Conservation (phyloP, 2,888 invertebrate species). For the Halictus quadricinctus region DNA sequence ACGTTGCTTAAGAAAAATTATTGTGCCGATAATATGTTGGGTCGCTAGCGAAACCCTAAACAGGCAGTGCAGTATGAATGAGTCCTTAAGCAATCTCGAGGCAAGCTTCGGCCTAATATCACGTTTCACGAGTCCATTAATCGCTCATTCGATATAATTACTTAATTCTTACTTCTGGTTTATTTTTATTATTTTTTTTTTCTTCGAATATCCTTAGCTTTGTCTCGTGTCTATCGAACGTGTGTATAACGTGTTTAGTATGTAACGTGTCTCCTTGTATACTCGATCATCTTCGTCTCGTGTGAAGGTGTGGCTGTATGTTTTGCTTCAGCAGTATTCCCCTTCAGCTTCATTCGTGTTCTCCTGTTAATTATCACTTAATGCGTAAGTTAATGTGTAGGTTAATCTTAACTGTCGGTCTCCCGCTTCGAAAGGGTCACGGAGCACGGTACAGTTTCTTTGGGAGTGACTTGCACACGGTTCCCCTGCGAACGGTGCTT, state of each 20-base stretch:
- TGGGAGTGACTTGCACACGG: conserved; percentile 74
- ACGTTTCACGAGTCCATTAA: conserved; percentile 81
- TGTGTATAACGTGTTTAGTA: conserved; percentile 40
- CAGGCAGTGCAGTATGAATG: conserved; percentile 82
- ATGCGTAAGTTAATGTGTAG: conserved; percentile 74
- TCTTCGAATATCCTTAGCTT: neutral
- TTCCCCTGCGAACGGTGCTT: conserved; percentile 2
- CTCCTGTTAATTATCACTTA: conserved; percentile 76
- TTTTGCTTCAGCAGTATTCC: conserved; percentile 36
- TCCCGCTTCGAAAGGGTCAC: conserved; percentile 60
- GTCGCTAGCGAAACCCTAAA: conserved; percentile 82
- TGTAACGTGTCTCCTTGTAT: conserved; percentile 52
- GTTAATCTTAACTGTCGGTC: conserved; percentile 69
- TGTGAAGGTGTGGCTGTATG: conserved; percentile 20
- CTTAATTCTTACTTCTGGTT: conserved; percentile 47
- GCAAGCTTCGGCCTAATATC: conserved; percentile 83
- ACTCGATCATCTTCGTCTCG: conserved; percentile 60
- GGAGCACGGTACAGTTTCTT: conserved; percentile 80
- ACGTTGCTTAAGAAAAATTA: conserved; percentile 82
- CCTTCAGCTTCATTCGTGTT: conserved; percentile 49
- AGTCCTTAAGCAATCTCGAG: conserved; percentile 82
- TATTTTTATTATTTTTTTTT: neutral
- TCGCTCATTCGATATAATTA: conserved; percentile 78
- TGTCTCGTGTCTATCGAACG: conserved; percentile 21
- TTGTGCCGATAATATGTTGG: conserved; percentile 83